These are phyloP conservation scores for Cynopterus brachyotis DNA, from an alignment of 2,113 vertebrate genomes.

Conservation along the genomic window DNA sequence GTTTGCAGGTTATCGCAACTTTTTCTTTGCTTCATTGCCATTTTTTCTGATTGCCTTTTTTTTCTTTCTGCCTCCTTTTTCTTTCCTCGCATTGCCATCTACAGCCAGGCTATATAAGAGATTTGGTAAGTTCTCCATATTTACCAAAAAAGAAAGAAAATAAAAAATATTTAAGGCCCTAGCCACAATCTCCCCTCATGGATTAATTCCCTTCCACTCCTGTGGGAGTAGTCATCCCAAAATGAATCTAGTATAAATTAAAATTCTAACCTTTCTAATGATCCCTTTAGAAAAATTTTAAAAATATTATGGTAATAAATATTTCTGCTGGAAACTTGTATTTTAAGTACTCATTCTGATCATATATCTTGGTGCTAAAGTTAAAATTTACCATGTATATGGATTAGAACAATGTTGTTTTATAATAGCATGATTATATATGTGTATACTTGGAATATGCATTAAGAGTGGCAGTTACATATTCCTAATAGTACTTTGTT, in stretches of 20 bases:
- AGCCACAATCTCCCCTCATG: neutral
- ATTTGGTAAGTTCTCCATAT: constrained; percentile 95
- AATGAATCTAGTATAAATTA: constrained; percentile 14
- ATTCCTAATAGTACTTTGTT: neutral
- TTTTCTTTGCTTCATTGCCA: constrained; percentile 84
- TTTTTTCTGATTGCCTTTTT: constrained; percentile 89
- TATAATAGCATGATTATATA: neutral
- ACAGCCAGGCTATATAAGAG: constrained; percentile 99
- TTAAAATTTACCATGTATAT: neutral
- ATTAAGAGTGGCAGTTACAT: neutral
- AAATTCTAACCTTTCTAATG: neutral
- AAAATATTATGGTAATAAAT: neutral
- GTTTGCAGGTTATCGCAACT: constrained; percentile 83
- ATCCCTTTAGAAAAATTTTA: neutral
- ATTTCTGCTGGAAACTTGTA: constrained; percentile 53
- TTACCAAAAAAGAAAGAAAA: constrained; percentile 44
- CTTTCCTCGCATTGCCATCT: constrained; percentile 86
- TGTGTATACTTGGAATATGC: neutral
- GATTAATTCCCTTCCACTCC: neutral
- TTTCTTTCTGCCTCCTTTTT: constrained; percentile 81
- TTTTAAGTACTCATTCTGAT: constrained; percentile 7
- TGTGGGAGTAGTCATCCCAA: neutral
- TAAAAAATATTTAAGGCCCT: neutral
- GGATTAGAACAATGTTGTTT: neutral
- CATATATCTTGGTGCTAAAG: neutral